These are phyloP conservation scores for Triplophysa yarkandensis DNA, from an alignment of 2,797 vertebrate species.

Conservation along the genomic window DNA sequence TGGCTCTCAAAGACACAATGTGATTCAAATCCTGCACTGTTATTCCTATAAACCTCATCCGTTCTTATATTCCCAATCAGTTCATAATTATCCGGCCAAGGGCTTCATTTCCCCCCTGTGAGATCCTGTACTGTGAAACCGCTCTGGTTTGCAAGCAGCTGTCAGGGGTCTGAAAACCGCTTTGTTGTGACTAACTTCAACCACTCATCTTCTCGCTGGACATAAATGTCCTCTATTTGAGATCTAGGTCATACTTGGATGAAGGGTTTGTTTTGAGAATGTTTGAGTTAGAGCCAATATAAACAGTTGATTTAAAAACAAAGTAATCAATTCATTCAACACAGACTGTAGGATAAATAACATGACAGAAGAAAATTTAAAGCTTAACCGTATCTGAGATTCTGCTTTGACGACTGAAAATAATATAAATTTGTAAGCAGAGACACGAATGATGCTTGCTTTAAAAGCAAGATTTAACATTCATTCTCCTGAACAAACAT, in stretches of 20 bases:
- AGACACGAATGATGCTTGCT: neutral
- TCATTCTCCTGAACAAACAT: neutral
- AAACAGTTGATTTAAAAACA: constrained; percentile 4
- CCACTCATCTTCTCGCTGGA: neutral
- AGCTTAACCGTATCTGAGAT: neutral
- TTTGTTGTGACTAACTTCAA: constrained; percentile 37
- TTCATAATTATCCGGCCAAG: constrained; percentile 41
- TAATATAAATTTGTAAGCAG: neutral
- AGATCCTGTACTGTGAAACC: constrained; percentile 32
- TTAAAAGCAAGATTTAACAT: neutral
- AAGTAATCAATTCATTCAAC: neutral
- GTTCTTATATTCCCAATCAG: constrained; percentile 47
- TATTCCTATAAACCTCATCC: constrained; percentile 53
- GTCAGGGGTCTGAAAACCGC: neutral
- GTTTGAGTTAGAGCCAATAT: constrained; percentile 2
- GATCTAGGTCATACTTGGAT: neutral
- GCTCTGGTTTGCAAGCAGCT: constrained; percentile 11
- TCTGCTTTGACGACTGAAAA: neutral
- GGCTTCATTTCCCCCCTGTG: constrained; percentile 43
- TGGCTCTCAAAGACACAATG: constrained; percentile 57
- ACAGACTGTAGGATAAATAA: neutral
- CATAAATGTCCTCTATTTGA: neutral
- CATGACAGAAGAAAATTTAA: neutral
- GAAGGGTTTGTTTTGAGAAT: constrained; percentile 5
- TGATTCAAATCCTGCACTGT: constrained; percentile 45